These are phyloP conservation scores for Heliconius charithonia DNA, from an alignment of 2,888 invertebrate species.

Conservation along the genomic window DNA sequence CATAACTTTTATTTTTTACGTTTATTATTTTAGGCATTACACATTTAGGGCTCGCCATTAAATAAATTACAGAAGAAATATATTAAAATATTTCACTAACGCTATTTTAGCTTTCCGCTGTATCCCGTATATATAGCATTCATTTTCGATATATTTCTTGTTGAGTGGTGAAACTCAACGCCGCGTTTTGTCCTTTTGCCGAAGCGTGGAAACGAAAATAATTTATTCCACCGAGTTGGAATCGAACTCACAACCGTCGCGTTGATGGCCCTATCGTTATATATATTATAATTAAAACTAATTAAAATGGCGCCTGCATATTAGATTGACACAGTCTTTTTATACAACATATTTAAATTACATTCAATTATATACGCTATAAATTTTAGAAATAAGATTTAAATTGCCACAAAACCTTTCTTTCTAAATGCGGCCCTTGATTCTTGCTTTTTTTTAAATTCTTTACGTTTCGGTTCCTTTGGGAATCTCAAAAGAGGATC, in stretches of 20 bases:
- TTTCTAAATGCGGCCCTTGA: constrained; percentile 1
- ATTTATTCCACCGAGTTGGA: too few relatives aligned
- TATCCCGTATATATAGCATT: too few relatives aligned
- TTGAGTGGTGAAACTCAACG: too few relatives aligned
- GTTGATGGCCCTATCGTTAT: too few relatives aligned
- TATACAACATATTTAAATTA: not conserved
- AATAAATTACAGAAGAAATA: not conserved
- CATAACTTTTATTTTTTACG: not conserved
- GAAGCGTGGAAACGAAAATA: too few relatives aligned
- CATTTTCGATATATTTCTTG: too few relatives aligned
- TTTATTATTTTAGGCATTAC: not conserved
- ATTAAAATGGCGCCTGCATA: constrained; percentile 60
- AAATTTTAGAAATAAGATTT: not conserved
- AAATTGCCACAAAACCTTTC: not conserved
- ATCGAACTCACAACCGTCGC: too few relatives aligned
- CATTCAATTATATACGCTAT: not conserved
- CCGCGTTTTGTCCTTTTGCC: too few relatives aligned
- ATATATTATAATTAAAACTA: constrained; percentile 53
- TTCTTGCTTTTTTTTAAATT: constrained; percentile 17
- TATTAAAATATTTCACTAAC: too few relatives aligned
- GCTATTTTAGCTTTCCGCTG: too few relatives aligned
- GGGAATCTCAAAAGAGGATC: constrained; percentile 16
- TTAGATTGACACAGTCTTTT: constrained; percentile 53
- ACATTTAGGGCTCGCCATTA: not conserved
- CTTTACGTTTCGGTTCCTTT: constrained; percentile 23